phyloP scores from a whole-genome alignment of 2,113 vertebrate genomes.

The Stercorarius parasiticus region DNA sequence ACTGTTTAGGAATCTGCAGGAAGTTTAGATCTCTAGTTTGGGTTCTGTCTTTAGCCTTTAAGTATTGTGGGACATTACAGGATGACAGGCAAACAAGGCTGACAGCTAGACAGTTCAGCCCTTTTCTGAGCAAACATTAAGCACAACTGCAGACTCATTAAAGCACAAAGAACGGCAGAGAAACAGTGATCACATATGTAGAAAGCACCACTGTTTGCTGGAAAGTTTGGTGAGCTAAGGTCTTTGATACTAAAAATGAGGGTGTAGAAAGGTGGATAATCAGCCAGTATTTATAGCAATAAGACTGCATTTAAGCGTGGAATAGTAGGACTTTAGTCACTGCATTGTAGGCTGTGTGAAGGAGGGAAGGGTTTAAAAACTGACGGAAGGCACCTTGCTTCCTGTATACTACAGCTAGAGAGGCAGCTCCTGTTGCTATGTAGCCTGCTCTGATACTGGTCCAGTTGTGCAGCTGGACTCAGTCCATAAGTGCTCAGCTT shows the following conservation, averaged over 20 bases:
- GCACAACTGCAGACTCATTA: slow-evolving; percentile 65
- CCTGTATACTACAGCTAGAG: neutral
- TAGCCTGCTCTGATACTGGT: neutral
- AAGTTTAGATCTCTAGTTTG: neutral
- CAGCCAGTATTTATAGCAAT: slow-evolving; percentile 40
- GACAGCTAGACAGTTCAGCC: neutral
- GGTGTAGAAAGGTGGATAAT: neutral
- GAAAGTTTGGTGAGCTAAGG: neutral
- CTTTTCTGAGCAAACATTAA: slow-evolving; percentile 33
- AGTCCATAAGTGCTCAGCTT: neutral
- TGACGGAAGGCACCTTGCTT: neutral
- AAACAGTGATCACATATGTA: neutral
- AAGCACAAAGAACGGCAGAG: slow-evolving; percentile 70
- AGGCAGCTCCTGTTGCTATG: neutral
- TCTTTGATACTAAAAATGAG: neutral
- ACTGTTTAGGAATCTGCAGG: neutral
- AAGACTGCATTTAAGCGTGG: neutral
- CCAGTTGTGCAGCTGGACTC: neutral
- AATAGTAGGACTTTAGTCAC: fast-evolving
- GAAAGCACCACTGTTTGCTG: slow-evolving; percentile 14
- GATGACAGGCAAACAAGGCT: neutral
- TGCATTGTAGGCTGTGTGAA: neutral
- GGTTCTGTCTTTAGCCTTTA: neutral
- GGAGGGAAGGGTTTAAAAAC: neutral
- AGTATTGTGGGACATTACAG: neutral